phyloP scores from a whole-genome alignment of 2,888 invertebrate species.

The Drosophila aldrichi region DNA sequence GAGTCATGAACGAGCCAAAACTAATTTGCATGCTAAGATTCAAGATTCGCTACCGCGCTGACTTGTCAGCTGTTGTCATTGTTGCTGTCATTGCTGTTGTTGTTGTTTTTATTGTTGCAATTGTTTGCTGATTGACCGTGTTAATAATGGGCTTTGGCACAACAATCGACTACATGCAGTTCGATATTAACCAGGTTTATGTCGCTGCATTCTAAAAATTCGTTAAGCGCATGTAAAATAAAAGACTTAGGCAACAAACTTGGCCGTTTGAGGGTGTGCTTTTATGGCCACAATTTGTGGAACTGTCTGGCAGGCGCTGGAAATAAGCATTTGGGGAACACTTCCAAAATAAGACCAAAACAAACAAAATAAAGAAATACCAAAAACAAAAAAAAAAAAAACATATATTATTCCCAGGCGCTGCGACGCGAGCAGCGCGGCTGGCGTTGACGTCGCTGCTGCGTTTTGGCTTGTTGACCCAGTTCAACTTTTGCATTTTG shows the following conservation, averaged over 20 bases:
- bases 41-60: slow-evolving; percentile 26
- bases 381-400: neutral
- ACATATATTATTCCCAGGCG: slow-evolving; percentile 29
- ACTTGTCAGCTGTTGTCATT: slow-evolving; percentile 17
- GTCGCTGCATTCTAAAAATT: slow-evolving; percentile 28
- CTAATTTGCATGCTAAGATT: slow-evolving; percentile 64
- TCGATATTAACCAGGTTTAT: slow-evolving; percentile 43
- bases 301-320: slow-evolving; percentile 23
- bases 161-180: slow-evolving; percentile 17
- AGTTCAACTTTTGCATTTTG: slow-evolving; percentile 84
- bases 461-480: slow-evolving; percentile 83
- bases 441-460: slow-evolving; percentile 44
- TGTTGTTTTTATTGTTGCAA: slow-evolving; percentile 25
- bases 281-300: slow-evolving; percentile 14
- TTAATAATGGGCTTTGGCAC: slow-evolving; percentile 38
- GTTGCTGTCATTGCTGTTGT: slow-evolving; percentile 4
- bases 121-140: slow-evolving; percentile 49
- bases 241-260: slow-evolving; percentile 79
- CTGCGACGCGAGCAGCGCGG: slow-evolving; percentile 37
- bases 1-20: slow-evolving; percentile 65
- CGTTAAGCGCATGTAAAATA: slow-evolving; percentile 34
- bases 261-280: slow-evolving; percentile 8
- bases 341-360: slow-evolving; percentile 1
- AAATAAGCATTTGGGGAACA: slow-evolving; percentile 21
- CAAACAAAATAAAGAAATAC: neutral